Conservation (phyloP, 1,140 invertebrate genomes). For the Apocrypta bakeri region DNA sequence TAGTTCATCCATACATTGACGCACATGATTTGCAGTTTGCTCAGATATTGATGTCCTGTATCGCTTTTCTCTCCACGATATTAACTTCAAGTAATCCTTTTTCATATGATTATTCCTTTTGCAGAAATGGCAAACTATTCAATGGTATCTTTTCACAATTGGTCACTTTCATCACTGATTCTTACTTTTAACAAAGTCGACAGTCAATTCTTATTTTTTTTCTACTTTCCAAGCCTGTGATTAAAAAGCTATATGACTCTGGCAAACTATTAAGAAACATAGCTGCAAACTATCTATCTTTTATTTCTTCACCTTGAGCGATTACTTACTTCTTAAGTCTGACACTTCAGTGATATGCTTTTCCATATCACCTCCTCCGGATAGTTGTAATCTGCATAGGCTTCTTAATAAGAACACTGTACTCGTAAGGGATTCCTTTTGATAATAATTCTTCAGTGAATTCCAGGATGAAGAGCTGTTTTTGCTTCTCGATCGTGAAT, state of each 20-base stretch:
- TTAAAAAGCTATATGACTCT: not conserved
- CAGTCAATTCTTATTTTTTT: constrained; percentile 48
- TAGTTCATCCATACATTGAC: not conserved
- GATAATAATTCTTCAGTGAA: constrained; percentile 47
- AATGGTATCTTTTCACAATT: constrained; percentile 28
- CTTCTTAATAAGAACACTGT: constrained; percentile 48
- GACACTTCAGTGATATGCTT: constrained; percentile 52
- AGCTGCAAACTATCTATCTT: constrained; percentile 11
- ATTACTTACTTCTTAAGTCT: too few species aligned
- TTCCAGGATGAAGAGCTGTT: constrained; percentile 50
- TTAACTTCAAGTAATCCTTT: too few species aligned
- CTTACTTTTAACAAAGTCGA: constrained; percentile 40
- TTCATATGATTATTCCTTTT: constrained; percentile 1
- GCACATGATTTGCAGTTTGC: too few species aligned
- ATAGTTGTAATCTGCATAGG: constrained; percentile 32
- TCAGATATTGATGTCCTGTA: too few species aligned
- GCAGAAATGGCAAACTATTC: too few species aligned
- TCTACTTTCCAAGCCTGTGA: constrained; percentile 30
- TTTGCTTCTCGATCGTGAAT: constrained; percentile 42
- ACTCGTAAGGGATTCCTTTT: constrained; percentile 51
- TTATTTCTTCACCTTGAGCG: constrained; percentile 32
- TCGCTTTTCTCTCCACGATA: too few species aligned
- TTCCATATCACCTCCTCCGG: constrained; percentile 51
- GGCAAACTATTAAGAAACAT: not conserved
- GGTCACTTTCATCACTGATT: constrained; percentile 49